Base-by-base conservation (phyloP, 2,888 invertebrate genomes). In the Protonemura montana region DNA sequence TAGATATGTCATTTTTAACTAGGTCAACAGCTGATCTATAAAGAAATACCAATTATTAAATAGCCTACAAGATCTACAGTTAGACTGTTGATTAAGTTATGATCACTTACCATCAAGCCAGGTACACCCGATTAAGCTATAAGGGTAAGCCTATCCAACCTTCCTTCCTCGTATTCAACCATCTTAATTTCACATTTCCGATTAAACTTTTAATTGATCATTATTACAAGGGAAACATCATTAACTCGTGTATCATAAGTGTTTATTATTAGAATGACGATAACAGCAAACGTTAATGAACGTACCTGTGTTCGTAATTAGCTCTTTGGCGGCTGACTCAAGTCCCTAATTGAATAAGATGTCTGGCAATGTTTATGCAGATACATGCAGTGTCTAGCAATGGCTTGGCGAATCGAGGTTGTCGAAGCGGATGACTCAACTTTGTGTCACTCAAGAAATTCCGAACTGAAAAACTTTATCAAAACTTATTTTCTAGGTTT, bases 181-280 rank as follows among this genome's bases (percentile, higher is more conserved):
- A 59, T 13, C 59, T 59, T 59, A 59, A 59, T 59, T 59, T 21
- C 59, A 59, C 3, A 13, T 59, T 59, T 59, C 59, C 59, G 59
- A 59, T 59, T 59, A 10, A 59, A 59, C 59, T 59, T 59, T 59
- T 59, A 59, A 59, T 59, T 59, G 59, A 59, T 59, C 59, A 59
- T 59, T 59, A 59, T 59, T 59, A 13, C 59, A 59, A 13, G 59
- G 13, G 59, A 59, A 59, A 59, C 59, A 59, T 59, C 59, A 59
- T 59, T 59, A 59, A 59, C 59, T 21, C 59, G 21, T 59, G 59
- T 59, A 59, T 59, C 59, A 59, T 59, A 21, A 21, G 13, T 59
- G 59, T 59, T 10, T 21, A 59, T 59, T 10, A 59, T 59, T 59
- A 59, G 59, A 59, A 59, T 59, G 59, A 59, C 21, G 59, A 10